A percentile compares a stretch with the other conserved stretches of the same genome.
These are phyloP conservation scores for Chlorospingus semifuscus DNA, from an alignment of 2,797 vertebrate species.

Conservation along the genomic window DNA sequence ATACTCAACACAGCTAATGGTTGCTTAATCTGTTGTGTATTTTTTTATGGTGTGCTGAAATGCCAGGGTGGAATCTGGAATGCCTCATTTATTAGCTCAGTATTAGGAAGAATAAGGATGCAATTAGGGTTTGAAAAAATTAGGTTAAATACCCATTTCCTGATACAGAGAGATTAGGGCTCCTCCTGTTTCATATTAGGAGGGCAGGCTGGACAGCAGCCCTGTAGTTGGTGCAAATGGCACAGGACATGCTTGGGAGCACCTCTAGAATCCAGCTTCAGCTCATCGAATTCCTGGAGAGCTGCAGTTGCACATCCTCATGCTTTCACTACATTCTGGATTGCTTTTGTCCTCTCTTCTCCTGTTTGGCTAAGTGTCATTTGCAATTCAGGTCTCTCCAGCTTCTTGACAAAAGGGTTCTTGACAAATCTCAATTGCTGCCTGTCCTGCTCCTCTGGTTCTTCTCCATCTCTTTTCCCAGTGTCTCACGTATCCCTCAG, in stretches of 20 bases:
- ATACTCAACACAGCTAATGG: background rate
- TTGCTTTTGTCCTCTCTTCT: background rate
- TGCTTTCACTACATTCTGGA: background rate
- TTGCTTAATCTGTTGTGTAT: background rate
- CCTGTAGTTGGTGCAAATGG: background rate
- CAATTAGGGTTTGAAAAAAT: conserved; percentile 40
- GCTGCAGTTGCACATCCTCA: background rate
- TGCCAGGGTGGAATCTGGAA: conserved; percentile 4
- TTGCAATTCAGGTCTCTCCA: background rate
- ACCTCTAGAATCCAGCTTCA: background rate
- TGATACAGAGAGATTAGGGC: background rate
- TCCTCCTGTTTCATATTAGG: conserved; percentile 23
- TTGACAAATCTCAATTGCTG: background rate
- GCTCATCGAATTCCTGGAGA: background rate
- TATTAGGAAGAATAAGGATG: conserved; percentile 18
- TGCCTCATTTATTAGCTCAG: conserved; percentile 32
- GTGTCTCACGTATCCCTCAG: background rate
- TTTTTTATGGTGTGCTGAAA: conserved; percentile 8
- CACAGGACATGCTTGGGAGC: background rate
- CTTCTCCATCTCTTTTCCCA: background rate
- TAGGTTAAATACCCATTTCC: conserved; percentile 44
- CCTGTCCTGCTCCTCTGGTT: background rate
- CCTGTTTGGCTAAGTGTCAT: background rate
- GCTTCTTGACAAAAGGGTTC: background rate
- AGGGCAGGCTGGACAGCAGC: background rate